Percentiles rank a stretch among this genome's conserved stretches.
phyloP scores from a whole-genome alignment of 2,888 invertebrate species.

The Harpalus rubripes region DNA sequence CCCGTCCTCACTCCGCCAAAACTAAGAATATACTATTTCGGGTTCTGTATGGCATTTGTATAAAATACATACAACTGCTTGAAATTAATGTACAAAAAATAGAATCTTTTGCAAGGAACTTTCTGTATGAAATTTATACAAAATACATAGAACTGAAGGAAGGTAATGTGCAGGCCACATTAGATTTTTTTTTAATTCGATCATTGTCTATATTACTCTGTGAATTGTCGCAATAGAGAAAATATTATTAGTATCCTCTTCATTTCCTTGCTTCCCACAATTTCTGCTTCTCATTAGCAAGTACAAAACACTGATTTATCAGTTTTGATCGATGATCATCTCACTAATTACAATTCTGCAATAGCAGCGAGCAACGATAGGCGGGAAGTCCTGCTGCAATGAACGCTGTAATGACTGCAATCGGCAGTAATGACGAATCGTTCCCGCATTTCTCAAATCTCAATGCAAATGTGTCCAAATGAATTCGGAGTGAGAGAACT shows the following conservation, averaged over 20 bases:
- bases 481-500: slow-evolving; percentile 33
- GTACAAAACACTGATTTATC: slow-evolving; percentile 16
- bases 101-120: no score
- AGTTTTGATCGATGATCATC: slow-evolving; percentile 1
- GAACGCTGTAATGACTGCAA: slow-evolving; percentile 34
- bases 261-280: not conserved
- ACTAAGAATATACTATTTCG: no score
- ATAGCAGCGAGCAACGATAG: not conserved
- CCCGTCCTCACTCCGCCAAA: no score
- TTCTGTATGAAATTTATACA: no score
- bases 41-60: no score
- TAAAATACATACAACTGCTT: no score
- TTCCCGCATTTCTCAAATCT: slow-evolving; percentile 38
- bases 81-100: no score
- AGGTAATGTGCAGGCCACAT: no score
- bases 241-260: not conserved
- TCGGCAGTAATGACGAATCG: slow-evolving; percentile 57
- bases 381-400: slow-evolving; percentile 18
- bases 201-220: no score
- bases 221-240: not conserved
- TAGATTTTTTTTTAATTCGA: no score
- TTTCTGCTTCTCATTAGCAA: not conserved
- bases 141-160: no score
- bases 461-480: slow-evolving; percentile 58
- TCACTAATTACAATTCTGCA: slow-evolving; percentile 2